These are phyloP conservation scores for Bubo blakistoni DNA, from an alignment of 2,113 vertebrate species.

Conservation along the genomic window DNA sequence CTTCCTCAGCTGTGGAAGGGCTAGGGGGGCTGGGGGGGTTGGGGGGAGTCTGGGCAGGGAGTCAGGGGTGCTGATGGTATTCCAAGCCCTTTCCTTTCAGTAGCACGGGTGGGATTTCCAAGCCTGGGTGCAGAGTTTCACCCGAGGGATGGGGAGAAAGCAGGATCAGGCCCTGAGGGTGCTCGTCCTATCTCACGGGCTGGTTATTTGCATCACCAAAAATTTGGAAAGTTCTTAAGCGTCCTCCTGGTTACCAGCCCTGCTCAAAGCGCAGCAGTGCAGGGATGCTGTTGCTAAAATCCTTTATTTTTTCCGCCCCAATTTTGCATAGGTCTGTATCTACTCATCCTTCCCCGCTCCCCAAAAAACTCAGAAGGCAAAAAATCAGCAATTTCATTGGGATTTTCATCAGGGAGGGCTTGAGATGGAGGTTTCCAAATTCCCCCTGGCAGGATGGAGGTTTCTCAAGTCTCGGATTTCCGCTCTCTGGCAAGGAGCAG, in stretches of 20 bases:
- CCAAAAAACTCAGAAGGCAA: background rate
- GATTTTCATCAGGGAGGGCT: background rate
- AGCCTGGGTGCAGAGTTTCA: accelerated
- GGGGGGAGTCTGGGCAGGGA: background rate
- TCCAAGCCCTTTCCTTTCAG: background rate
- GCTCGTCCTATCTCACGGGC: background rate
- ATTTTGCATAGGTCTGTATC: background rate
- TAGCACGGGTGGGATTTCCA: accelerated
- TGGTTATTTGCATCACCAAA: background rate
- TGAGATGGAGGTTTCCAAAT: background rate
- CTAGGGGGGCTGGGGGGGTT: background rate
- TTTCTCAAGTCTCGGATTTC: background rate
- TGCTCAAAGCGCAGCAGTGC: accelerated
- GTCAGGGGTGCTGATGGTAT: background rate
- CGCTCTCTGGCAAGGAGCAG: accelerated
- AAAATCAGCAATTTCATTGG: accelerated
- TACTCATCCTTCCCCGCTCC: background rate
- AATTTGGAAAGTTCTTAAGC: background rate
- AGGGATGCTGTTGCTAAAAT: background rate
- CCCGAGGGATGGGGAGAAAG: background rate
- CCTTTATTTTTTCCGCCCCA: background rate
- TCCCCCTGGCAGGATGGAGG: background rate
- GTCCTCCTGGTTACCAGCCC: background rate
- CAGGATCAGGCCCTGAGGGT: background rate
- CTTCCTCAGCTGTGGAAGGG: background rate